Percentiles rank a stretch among this genome's conserved stretches.
Evolutionary conservation across 2,888 invertebrate species (phyloP).

Genomic region (Scaptomyza reducta): DNA sequence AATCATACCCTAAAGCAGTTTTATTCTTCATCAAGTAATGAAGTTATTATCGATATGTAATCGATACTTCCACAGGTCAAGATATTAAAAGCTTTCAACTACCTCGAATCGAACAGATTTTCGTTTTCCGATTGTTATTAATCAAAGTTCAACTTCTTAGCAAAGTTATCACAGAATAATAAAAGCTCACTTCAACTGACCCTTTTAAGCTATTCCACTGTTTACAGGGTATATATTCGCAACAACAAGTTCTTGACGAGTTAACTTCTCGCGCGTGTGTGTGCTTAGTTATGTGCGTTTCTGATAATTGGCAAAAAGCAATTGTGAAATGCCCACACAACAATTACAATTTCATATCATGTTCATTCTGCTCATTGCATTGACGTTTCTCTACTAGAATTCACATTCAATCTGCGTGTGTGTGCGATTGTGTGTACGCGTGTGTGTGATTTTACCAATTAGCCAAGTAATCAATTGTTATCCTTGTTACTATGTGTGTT

Average conservation of each 20-base stretch:
- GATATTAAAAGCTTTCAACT: too few relatives aligned
- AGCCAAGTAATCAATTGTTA: conserved; percentile 69
- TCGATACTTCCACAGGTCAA: too few relatives aligned
- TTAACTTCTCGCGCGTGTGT: conserved; percentile 12
- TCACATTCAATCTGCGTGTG: conserved; percentile 18
- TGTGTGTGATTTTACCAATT: conserved; percentile 42
- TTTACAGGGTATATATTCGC: conserved; percentile 2
- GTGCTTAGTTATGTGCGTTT: conserved; percentile 12
- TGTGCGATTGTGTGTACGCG: conserved; percentile 16
- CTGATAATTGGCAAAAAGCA: conserved; percentile 31
- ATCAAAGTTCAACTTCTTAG: not conserved
- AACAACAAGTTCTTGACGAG: conserved; percentile 11
- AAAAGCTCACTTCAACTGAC: too few relatives aligned
- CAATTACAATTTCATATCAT: conserved; percentile 52
- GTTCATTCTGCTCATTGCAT: conserved; percentile 37
- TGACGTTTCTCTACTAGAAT: conserved; percentile 5
- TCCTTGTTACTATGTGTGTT: conserved; percentile 58
- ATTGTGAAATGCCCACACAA: conserved; percentile 35
- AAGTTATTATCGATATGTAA: too few relatives aligned
- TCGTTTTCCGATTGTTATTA: not conserved
- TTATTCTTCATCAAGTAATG: not conserved
- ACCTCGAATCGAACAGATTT: not conserved
- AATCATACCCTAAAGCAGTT: conserved; percentile 1
- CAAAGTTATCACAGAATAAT: too few relatives aligned
- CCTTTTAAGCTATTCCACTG: not conserved